Evolutionary conservation across 1,140 invertebrate species (phyloP).

Genomic region (Phthorimaea operculella): DNA sequence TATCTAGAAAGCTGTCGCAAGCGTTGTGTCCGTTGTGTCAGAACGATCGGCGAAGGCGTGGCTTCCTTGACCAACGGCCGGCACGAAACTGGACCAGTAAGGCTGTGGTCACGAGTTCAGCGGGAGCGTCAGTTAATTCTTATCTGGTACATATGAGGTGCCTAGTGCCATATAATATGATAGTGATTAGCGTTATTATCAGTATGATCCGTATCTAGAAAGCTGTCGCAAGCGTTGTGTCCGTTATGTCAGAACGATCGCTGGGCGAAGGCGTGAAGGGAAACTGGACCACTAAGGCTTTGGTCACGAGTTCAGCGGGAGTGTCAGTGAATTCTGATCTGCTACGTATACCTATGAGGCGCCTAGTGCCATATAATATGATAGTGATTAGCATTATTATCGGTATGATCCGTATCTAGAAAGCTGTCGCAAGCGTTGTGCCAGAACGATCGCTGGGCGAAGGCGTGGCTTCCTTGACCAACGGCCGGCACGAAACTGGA

Average conservation of each 20-base stretch:
- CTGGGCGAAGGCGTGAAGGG: neutral
- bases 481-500: neutral
- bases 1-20: constrained; percentile 7
- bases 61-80: constrained; percentile 2
- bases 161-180: no score
- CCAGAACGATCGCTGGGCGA: no score
- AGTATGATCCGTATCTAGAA: constrained; percentile 1
- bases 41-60: neutral
- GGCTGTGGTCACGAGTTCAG: no score
- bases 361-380: no score
- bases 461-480: constrained; percentile 6
- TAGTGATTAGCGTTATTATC: neutral
- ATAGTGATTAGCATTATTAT: neutral
- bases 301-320: no score
- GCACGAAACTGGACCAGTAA: neutral
- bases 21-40: neutral
- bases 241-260: neutral
- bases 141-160: no score
- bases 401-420: neutral
- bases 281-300: neutral
- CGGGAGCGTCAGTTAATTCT: no score
- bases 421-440: constrained; percentile 5
- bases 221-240: constrained; percentile 5
- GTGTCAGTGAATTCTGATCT: no score
- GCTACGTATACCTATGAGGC: no score